phyloP scores from a whole-genome alignment of 2,888 invertebrate species.

The Leptopilina syphax region DNA sequence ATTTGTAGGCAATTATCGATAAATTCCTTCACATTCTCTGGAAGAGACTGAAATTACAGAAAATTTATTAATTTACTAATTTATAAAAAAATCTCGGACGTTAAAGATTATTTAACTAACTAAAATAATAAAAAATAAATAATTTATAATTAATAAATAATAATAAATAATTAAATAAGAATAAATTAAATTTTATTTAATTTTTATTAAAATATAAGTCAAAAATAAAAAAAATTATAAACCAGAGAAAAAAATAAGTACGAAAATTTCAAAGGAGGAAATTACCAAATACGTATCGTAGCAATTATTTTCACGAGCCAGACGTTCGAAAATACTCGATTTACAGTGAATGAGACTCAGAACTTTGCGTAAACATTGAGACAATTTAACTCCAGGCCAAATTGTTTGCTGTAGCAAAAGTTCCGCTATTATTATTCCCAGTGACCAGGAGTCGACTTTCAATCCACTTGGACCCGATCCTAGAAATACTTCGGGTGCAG shows the following conservation, averaged over 20 bases:
- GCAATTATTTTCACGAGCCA: slow-evolving; percentile 88
- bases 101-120: too few species aligned
- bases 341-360: slow-evolving; percentile 84
- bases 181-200: not conserved
- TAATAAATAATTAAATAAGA: not conserved
- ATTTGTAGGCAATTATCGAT: slow-evolving; percentile 86
- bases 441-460: slow-evolving; percentile 94
- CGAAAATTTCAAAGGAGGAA: not conserved
- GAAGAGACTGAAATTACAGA: slow-evolving; percentile 69
- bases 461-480: slow-evolving; percentile 82
- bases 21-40: slow-evolving; percentile 80
- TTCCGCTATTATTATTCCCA: slow-evolving; percentile 94
- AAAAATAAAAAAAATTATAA: slow-evolving; percentile 22
- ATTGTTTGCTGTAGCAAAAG: slow-evolving; percentile 84
- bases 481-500: slow-evolving; percentile 89
- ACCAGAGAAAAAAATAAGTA: not conserved
- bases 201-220: too few species aligned
- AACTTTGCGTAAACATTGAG: slow-evolving; percentile 86
- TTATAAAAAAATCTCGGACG: too few species aligned
- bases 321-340: slow-evolving; percentile 82
- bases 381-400: slow-evolving; percentile 87
- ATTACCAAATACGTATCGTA: slow-evolving; percentile 82
- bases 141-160: too few species aligned
- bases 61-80: too few species aligned
- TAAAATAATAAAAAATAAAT: too few species aligned